phyloP scores from a whole-genome alignment of 2,888 invertebrate species.

The Exocentrus adspersus region DNA sequence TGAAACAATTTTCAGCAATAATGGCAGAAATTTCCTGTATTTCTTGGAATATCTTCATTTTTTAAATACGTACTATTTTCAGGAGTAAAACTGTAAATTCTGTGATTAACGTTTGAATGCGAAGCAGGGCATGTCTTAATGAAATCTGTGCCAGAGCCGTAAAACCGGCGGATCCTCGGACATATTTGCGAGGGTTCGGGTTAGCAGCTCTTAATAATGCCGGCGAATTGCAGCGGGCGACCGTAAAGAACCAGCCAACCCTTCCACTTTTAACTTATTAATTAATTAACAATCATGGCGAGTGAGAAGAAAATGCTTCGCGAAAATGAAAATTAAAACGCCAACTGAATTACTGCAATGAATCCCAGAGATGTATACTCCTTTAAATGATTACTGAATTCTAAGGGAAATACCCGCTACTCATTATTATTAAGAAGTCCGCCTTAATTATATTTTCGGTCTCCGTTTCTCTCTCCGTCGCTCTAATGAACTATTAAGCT shows the following conservation, averaged over 20 bases:
- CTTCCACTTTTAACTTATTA: constrained; percentile 63
- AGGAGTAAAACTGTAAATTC: too few relatives aligned
- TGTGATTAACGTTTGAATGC: too few relatives aligned
- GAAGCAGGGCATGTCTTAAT: constrained; percentile 6
- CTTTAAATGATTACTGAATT: constrained; percentile 39
- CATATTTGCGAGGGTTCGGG: constrained; percentile 60
- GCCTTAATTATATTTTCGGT: constrained; percentile 26
- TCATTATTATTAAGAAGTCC: constrained; percentile 28
- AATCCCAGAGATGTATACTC: constrained; percentile 47
- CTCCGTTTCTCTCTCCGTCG: constrained; percentile 2
- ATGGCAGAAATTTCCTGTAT: too few relatives aligned
- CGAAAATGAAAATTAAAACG: constrained; percentile 62
- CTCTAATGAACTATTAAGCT: constrained; percentile 18
- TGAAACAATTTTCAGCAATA: too few relatives aligned
- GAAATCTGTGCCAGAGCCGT: constrained; percentile 15
- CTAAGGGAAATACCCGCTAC: constrained; percentile 24
- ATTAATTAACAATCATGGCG: constrained; percentile 65
- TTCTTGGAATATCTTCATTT: too few relatives aligned
- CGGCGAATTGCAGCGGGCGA: constrained; percentile 62
- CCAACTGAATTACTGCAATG: constrained; percentile 57
- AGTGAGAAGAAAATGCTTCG: constrained; percentile 58
- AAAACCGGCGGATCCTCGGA: constrained; percentile 56
- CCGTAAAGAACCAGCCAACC: constrained; percentile 62
- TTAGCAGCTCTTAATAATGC: constrained; percentile 62
- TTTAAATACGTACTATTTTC: too few relatives aligned